Conservation (phyloP, 2,888 invertebrate species). For the Drosophila incognita region DNA sequence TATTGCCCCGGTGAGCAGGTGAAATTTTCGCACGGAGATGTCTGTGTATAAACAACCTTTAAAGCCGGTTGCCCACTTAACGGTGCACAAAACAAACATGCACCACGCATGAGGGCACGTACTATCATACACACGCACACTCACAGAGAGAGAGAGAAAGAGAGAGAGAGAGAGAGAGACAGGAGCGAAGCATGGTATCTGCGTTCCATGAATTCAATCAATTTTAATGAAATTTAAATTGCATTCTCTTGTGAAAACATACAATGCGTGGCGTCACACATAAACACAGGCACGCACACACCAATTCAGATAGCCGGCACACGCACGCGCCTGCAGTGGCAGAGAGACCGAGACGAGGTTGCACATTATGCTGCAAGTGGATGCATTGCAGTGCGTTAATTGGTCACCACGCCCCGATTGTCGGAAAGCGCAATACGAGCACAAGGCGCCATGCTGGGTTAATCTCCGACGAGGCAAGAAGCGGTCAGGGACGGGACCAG, state of each 20-base stretch:
- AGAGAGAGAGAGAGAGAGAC: too few species aligned
- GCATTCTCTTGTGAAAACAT: constrained; percentile 78
- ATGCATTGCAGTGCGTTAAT: constrained; percentile 76
- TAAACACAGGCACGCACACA: constrained; percentile 20
- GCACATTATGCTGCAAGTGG: constrained; percentile 61
- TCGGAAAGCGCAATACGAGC: constrained; percentile 25
- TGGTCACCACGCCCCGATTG: constrained; percentile 63
- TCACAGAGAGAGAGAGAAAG: neutral
- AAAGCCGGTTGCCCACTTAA: constrained; percentile 65
- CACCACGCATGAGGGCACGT: constrained; percentile 18
- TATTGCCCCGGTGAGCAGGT: neutral
- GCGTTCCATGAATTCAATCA: constrained; percentile 80
- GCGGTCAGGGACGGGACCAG: neutral
- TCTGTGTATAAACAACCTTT: constrained; percentile 45
- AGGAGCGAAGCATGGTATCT: constrained; percentile 33
- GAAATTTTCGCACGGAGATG: constrained; percentile 40
- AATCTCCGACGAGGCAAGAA: neutral
- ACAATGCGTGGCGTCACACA: constrained; percentile 58
- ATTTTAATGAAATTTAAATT: constrained; percentile 83
- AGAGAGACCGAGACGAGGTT: constrained; percentile 28
- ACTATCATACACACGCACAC: constrained; percentile 4
- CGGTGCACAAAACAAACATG: constrained; percentile 45
- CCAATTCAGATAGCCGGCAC: constrained; percentile 28
- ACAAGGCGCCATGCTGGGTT: constrained; percentile 12
- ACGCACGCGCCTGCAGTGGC: constrained; percentile 13